A percentile compares a stretch with the other conserved stretches of the same genome.
These are phyloP conservation scores for Coranthus polyacanthus DNA, from an alignment of 2,797 vertebrate genomes.

Conservation along the genomic window DNA sequence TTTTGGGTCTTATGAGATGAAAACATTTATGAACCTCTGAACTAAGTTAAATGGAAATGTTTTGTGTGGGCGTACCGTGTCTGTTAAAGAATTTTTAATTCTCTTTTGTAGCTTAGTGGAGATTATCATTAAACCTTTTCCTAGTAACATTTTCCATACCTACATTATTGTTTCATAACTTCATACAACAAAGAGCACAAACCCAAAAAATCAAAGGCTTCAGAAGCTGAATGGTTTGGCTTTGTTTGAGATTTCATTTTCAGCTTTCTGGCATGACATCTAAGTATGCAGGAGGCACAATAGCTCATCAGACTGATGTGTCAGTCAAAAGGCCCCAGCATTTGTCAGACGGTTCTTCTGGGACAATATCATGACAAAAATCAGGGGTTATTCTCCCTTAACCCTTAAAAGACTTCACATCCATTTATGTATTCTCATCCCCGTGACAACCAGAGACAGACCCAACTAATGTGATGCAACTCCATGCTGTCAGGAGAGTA, in stretches of 20 bases:
- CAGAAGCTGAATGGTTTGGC: constrained; percentile 18
- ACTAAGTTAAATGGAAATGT: background rate
- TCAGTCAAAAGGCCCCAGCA: constrained; percentile 25
- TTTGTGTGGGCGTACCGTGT: constrained; percentile 15
- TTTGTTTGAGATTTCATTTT: constrained; percentile 46
- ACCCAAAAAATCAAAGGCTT: constrained; percentile 28
- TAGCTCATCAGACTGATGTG: constrained; percentile 29
- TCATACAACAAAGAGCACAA: constrained; percentile 36
- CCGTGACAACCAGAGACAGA: constrained; percentile 5
- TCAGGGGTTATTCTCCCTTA: constrained; percentile 32
- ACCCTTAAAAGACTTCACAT: constrained; percentile 34
- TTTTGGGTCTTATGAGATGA: too few species aligned
- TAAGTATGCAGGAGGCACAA: constrained; percentile 21
- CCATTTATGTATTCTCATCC: constrained; percentile 21
- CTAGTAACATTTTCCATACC: background rate
- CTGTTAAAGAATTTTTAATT: too few species aligned
- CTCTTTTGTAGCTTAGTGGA: constrained; percentile 24
- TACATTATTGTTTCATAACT: constrained; percentile 33
- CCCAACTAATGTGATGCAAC: constrained; percentile 46
- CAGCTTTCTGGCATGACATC: constrained; percentile 22
- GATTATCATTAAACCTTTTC: constrained; percentile 30
- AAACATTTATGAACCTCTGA: too few species aligned
- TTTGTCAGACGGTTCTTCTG: constrained; percentile 24
- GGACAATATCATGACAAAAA: constrained; percentile 48
- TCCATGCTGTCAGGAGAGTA: constrained; percentile 14